Conservation (phyloP, 2,113 vertebrate genomes). For the Chunga burmeisteri region DNA sequence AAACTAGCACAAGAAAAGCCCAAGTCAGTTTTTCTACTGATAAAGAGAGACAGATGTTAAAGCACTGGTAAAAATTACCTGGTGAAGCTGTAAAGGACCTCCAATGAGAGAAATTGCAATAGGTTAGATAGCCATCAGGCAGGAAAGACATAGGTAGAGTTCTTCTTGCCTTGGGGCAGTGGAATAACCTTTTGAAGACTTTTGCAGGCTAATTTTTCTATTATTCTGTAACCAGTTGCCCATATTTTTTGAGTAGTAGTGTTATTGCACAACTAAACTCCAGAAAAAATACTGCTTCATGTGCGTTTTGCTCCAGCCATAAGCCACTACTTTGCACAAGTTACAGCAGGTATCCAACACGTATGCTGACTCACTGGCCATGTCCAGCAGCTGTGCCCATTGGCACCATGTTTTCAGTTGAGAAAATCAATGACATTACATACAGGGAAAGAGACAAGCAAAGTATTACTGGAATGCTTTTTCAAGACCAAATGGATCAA, state of each 20-base stretch:
- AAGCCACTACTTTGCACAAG: background rate
- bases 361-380: background rate
- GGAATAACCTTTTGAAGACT: background rate
- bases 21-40: background rate
- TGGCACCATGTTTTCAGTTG: background rate
- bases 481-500: background rate
- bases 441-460: background rate
- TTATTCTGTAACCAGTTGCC: background rate
- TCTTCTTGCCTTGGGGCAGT: background rate
- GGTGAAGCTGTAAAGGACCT: background rate
- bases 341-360: background rate
- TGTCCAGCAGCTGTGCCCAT: background rate
- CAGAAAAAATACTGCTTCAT: background rate
- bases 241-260: background rate
- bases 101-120: background rate
- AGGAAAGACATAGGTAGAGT: background rate
- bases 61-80: background rate
- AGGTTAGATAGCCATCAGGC: background rate
- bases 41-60: background rate
- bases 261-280: background rate
- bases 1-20: background rate
- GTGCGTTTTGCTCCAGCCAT: background rate
- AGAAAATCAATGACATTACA: background rate
- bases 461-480: background rate
- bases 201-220: background rate